A percentile compares a stretch with the other conserved stretches of the same genome.
Evolutionary conservation across 35 echinoderm and acorn worm genomes (phyloP).

Genomic region (Eucidaris tribuloides): DNA sequence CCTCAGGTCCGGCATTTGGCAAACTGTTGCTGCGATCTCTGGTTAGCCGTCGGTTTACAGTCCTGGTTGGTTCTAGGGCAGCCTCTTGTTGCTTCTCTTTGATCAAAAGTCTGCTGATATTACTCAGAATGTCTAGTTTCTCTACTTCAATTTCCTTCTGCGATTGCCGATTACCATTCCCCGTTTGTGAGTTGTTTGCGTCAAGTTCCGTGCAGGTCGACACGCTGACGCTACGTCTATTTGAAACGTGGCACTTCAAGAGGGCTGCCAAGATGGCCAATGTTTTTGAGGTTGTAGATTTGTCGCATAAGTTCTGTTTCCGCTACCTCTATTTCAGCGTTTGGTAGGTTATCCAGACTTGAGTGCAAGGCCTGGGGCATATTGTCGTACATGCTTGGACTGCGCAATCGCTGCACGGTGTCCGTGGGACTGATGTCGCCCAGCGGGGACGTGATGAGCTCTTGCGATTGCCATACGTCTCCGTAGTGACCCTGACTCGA

Average conservation of each 20-base stretch:
- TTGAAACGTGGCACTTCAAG: background rate
- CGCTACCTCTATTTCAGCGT: slow-evolving; percentile 52
- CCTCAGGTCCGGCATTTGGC: slow-evolving; percentile 51
- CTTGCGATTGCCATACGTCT: slow-evolving; percentile 30
- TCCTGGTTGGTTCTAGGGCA: background rate
- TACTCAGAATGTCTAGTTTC: slow-evolving; percentile 83
- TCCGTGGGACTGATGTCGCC: background rate
- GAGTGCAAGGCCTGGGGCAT: slow-evolving; percentile 86
- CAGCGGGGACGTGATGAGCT: slow-evolving; percentile 31
- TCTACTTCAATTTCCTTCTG: slow-evolving; percentile 54
- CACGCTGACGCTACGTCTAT: background rate
- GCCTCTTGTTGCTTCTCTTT: slow-evolving; percentile 42
- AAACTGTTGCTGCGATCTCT: slow-evolving; percentile 82
- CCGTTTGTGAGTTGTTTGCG: no score
- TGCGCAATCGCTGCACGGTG: slow-evolving; percentile 8
- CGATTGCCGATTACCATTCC: no score
- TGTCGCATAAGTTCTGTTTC: slow-evolving; percentile 87
- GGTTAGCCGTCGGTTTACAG: background rate
- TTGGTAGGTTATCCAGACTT: slow-evolving; percentile 68
- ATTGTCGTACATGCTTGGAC: slow-evolving; percentile 84
- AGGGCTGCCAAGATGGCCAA: slow-evolving; percentile 35
- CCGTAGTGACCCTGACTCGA: slow-evolving; percentile 54
- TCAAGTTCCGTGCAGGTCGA: slow-evolving; percentile 21
- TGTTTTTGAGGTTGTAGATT: slow-evolving; percentile 92
- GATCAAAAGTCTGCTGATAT: slow-evolving; percentile 73